These are phyloP conservation scores for Mixornis gularis DNA, from an alignment of 2,113 vertebrate genomes.

Conservation along the genomic window DNA sequence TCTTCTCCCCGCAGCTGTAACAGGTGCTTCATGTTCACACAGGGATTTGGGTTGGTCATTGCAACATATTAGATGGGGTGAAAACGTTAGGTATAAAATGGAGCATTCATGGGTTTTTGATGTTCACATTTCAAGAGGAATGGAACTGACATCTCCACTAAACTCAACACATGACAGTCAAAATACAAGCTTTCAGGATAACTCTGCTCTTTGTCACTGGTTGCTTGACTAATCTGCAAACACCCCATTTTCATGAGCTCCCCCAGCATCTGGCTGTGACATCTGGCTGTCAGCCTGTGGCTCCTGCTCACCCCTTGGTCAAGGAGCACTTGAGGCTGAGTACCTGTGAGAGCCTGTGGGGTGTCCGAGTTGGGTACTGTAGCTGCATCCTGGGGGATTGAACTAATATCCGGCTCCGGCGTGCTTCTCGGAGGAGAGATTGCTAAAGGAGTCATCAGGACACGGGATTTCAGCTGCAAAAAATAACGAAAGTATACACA, in stretches of 20 bases:
- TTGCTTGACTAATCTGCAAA: not conserved
- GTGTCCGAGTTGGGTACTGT: conserved; percentile 82
- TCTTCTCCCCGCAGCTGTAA: not conserved
- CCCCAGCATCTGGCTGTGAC: not conserved
- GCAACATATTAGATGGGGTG: not conserved
- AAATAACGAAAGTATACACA: conserved; percentile 26
- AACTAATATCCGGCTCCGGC: conserved; percentile 89
- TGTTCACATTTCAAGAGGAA: not conserved
- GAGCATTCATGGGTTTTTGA: not conserved
- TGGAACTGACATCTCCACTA: not conserved
- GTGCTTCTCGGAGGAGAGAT: conserved; percentile 87
- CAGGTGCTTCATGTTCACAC: not conserved
- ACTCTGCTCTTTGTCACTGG: not conserved
- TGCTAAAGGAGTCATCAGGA: conserved; percentile 86
- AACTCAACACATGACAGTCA: not conserved
- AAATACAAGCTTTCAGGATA: not conserved
- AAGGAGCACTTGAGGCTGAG: not conserved
- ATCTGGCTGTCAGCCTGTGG: fast-evolving
- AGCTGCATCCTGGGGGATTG: conserved; percentile 90
- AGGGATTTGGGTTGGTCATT: not conserved
- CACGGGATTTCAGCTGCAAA: conserved; percentile 87
- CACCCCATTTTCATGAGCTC: not conserved
- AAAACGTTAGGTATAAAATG: not conserved
- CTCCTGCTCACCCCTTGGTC: not conserved
- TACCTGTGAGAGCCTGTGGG: conserved; percentile 90